Conservation (phyloP, 1,140 invertebrate species). For the Zophobas morio region DNA sequence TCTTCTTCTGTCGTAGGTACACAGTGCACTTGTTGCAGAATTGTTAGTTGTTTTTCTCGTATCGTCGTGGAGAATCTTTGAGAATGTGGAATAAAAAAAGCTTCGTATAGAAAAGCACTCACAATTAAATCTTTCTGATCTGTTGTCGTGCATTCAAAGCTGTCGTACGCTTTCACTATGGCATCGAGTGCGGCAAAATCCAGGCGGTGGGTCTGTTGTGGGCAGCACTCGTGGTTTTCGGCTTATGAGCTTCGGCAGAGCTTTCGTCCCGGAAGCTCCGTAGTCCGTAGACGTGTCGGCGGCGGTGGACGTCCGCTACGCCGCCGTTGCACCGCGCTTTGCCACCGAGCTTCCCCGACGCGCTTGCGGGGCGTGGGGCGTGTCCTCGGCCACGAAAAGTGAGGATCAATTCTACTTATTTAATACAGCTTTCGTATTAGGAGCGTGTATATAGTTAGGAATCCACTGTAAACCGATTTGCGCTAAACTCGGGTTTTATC, state of each 20-base stretch:
- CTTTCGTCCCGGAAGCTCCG: constrained; percentile 30
- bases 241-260: constrained; percentile 19
- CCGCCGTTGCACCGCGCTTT: constrained; percentile 51
- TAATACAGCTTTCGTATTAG: constrained; percentile 69
- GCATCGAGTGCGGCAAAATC: no score
- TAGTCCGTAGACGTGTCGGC: constrained; percentile 17
- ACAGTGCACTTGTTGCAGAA: no score
- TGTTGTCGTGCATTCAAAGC: no score
- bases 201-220: no score
- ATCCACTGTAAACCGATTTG: constrained; percentile 69
- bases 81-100: no score
- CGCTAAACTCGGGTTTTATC: constrained; percentile 69
- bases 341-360: constrained; percentile 51
- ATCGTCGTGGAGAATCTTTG: no score
- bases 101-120: no score
- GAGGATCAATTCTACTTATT: constrained; percentile 69
- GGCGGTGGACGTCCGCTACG: constrained; percentile 47
- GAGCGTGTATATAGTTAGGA: constrained; percentile 69
- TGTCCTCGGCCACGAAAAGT: constrained; percentile 67
- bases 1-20: no score
- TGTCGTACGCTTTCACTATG: no score
- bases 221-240: background rate
- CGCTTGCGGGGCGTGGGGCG: constrained; percentile 59
- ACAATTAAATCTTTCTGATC: no score
- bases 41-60: no score